Conservation (phyloP, 2,888 invertebrate genomes). For the Gisinianus flammeolus region DNA sequence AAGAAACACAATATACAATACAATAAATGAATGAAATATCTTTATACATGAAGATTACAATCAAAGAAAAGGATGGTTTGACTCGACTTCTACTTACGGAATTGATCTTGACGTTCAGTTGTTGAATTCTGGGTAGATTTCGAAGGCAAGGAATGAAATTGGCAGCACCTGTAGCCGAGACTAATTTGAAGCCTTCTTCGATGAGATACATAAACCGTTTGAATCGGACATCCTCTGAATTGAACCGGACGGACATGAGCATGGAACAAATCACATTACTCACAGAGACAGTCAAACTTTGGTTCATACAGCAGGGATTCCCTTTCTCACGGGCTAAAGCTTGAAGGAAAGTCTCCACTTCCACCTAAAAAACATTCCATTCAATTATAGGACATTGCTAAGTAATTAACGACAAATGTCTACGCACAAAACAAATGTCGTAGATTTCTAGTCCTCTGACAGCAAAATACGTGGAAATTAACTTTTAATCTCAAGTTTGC, state of each 20-base stretch:
- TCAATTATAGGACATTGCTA: conserved; percentile 2
- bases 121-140: conserved; percentile 64
- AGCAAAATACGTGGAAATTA: no score
- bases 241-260: conserved; percentile 86
- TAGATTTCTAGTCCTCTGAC: no score
- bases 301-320: conserved; percentile 76
- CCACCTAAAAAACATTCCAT: conserved; percentile 65
- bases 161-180: conserved; percentile 80
- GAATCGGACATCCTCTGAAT: conserved; percentile 77
- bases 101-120: conserved; percentile 55
- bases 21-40: not conserved
- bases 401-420: no score
- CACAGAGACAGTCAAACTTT: conserved; percentile 78
- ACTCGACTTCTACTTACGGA: conserved; percentile 42
- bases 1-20: conserved; percentile 4
- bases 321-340: conserved; percentile 71
- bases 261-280: conserved; percentile 91
- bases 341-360: conserved; percentile 76
- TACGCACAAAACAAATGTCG: no score
- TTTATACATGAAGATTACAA: no score
- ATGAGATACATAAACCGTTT: conserved; percentile 81
- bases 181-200: conserved; percentile 87
- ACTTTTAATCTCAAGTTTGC: no score
- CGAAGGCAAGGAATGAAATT: conserved; percentile 83
- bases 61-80: not conserved